Evolutionary conservation across 2,797 vertebrate species (phyloP).

Genomic region (Neosilurus hyrtlii): DNA sequence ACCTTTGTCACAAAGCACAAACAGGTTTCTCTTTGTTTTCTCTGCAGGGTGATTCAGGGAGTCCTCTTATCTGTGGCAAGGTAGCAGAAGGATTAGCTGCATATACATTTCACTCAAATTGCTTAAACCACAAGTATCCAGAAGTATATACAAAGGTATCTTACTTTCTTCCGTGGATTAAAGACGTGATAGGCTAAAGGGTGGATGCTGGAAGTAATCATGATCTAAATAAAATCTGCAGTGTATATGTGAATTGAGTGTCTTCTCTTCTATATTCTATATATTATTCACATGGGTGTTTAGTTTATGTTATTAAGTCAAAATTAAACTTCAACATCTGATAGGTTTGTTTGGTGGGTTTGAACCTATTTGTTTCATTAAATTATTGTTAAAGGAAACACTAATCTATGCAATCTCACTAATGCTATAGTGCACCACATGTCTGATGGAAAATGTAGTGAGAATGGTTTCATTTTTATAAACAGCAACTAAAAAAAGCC

Average conservation of each 20-base stretch:
- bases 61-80: slow-evolving; percentile 68
- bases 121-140: slow-evolving; percentile 50
- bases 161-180: slow-evolving; percentile 68
- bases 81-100: slow-evolving; percentile 58
- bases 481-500: not conserved
- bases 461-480: not conserved
- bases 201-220: not conserved
- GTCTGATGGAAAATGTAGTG: not conserved
- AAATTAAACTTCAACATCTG: not conserved
- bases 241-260: not conserved
- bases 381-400: not conserved
- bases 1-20: not conserved
- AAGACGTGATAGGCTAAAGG: slow-evolving; percentile 32
- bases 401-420: not conserved
- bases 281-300: not conserved
- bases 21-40: not conserved
- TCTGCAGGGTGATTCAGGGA: slow-evolving; percentile 73
- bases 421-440: not conserved
- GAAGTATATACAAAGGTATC: slow-evolving; percentile 65
- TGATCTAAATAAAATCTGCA: not conserved
- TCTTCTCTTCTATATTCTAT: not conserved
- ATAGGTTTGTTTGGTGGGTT: not conserved
- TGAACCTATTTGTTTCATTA: not conserved
- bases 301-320: not conserved
- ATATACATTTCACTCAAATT: rapidly evolving